Conservation (phyloP, 2,888 invertebrate genomes). For the Drosophila niveifrons region DNA sequence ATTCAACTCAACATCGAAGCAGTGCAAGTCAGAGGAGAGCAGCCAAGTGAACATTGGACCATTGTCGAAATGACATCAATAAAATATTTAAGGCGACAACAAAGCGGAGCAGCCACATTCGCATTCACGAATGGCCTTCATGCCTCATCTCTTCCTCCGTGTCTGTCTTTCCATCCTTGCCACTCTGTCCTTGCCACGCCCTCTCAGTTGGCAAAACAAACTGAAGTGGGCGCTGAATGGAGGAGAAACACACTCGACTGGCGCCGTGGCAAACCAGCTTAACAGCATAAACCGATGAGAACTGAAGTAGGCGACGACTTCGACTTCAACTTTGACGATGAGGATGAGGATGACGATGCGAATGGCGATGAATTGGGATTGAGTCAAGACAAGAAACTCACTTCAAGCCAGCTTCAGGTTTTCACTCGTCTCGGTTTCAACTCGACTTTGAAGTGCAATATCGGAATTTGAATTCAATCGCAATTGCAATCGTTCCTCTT, state of each 20-base stretch:
- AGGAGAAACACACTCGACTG: constrained; percentile 56
- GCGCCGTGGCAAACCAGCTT: constrained; percentile 69
- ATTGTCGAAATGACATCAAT: constrained; percentile 79
- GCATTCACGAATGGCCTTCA: constrained; percentile 52
- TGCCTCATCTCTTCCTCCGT: constrained; percentile 27
- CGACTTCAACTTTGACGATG: constrained; percentile 1
- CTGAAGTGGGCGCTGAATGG: constrained; percentile 35
- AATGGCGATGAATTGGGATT: constrained; percentile 2
- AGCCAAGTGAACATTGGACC: constrained; percentile 65
- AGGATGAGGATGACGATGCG: background rate
- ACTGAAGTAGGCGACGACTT: constrained; percentile 21
- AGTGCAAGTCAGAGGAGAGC: constrained; percentile 40
- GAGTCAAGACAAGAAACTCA: constrained; percentile 30
- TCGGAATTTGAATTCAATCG: constrained; percentile 76
- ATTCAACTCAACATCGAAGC: constrained; percentile 54
- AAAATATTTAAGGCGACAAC: constrained; percentile 72
- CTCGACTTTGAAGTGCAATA: constrained; percentile 70
- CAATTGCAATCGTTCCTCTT: constrained; percentile 57
- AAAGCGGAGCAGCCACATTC: constrained; percentile 47
- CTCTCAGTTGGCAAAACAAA: constrained; percentile 42
- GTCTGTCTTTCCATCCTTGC: background rate
- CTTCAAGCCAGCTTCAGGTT: constrained; percentile 48
- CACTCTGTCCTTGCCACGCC: constrained; percentile 24
- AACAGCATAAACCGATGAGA: constrained; percentile 66
- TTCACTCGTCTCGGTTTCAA: constrained; percentile 49